Evolutionary conservation across 2,113 vertebrate species (phyloP).

Genomic region (Tringa solitaria): DNA sequence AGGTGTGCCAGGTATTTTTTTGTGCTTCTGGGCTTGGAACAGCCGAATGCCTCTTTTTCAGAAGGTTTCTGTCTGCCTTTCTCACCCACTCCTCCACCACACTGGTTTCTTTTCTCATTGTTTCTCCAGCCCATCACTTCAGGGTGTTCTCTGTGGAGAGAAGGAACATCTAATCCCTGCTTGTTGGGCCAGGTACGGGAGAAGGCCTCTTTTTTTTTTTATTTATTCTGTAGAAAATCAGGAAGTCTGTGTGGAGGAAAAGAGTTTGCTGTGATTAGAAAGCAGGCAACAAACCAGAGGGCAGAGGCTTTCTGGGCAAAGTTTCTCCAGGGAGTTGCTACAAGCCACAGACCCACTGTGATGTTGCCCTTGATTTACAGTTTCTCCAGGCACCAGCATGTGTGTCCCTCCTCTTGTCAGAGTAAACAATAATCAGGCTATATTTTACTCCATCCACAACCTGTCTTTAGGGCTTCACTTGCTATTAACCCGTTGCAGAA

Average conservation of each 20-base stretch:
- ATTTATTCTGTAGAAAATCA: background rate
- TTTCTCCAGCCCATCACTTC: background rate
- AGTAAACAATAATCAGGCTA: background rate
- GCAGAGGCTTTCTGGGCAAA: background rate
- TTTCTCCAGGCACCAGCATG: background rate
- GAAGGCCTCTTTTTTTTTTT: background rate
- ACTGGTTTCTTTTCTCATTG: fast-evolving
- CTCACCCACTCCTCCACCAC: background rate
- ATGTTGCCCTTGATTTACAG: background rate
- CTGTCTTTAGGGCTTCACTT: background rate
- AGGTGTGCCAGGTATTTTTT: background rate
- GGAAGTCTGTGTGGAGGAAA: background rate
- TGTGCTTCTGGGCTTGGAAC: background rate
- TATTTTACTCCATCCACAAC: background rate
- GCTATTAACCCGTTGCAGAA: background rate
- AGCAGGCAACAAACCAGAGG: background rate
- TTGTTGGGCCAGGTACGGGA: background rate
- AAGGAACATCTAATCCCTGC: background rate
- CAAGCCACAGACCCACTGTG: background rate
- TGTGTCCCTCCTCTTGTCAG: background rate
- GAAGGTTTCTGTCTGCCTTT: background rate
- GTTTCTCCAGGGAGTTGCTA: background rate
- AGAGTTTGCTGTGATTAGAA: background rate
- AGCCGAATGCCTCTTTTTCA: background rate
- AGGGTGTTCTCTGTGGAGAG: background rate